Evolutionary conservation across 2,888 invertebrate species (phyloP), one percentile per base, ranked within the genome.

Genomic region (Cepaea hortensis): DNA sequence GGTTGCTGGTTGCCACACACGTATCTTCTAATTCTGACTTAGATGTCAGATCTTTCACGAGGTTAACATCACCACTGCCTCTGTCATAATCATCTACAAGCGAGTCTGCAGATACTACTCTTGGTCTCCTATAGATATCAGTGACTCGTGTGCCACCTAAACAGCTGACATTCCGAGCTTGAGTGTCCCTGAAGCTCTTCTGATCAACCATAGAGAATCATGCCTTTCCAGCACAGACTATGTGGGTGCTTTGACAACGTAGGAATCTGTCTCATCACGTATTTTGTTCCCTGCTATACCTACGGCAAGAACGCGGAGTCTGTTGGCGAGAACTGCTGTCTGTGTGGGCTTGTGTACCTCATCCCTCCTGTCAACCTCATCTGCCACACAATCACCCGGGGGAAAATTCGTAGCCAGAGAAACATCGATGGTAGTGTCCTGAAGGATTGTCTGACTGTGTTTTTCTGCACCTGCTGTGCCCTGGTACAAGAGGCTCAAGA

Each of bases 221-320:
- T 80, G 80, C 46, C 70, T 70, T 92, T 90, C 89, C 91, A 93
- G 81, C 91, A 94, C 83, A 93, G 93, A 75, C 88, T 94, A 46
- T 93, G 90, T 85, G 93, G 94, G 35, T 94, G 94, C 88, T 94
- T 94, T 88, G 92, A 93, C 88, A 93, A 94, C 91, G 90, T 90
- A 82, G 90, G 90, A 23, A 76, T 93, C 65, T 94, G 94, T 85
- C 89, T 93, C 82, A 90, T 93, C 83, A 92, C 93, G 23, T 93
- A 91, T 88, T 89, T 93, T 48, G 88, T 92, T 15, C 94, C 94
- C 9, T 94, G 94, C 86, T 93, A 93, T 90, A 92, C 92, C 77
- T 92, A 92, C 80, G 94, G 94, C 7, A 93, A 93, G 89, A 93
- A 92, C 88, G 93, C 93, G 5, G 93, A 94, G 86, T 90, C 91